phyloP scores from a whole-genome alignment of 2,888 invertebrate species.

The Aporophyla nigra region DNA sequence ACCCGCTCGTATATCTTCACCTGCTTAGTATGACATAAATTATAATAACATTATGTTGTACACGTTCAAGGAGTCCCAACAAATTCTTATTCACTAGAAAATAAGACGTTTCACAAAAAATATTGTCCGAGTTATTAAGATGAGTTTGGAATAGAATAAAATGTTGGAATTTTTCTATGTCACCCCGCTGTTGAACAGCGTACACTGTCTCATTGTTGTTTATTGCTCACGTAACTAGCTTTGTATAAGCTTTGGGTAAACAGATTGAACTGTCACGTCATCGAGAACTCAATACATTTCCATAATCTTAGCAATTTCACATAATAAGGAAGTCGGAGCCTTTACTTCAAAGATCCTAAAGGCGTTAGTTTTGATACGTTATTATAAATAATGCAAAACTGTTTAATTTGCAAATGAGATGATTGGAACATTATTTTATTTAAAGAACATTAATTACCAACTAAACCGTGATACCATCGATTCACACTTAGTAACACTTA shows the following conservation, averaged over 20 bases:
- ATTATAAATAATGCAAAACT: background rate
- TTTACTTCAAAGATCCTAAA: constrained; percentile 1
- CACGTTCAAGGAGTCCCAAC: constrained; percentile 89
- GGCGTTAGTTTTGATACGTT: background rate
- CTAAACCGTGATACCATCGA: constrained; percentile 18
- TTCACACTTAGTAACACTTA: constrained; percentile 13
- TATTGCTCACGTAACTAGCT: constrained; percentile 77
- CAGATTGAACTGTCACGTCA: constrained; percentile 34
- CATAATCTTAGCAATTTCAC: constrained; percentile 15
- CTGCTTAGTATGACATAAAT: constrained; percentile 91
- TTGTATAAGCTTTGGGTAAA: constrained; percentile 49
- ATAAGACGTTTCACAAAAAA: constrained; percentile 88
- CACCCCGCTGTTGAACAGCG: constrained; percentile 76
- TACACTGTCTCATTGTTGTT: constrained; percentile 76
- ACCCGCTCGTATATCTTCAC: constrained; percentile 90
- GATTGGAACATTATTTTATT: constrained; percentile 26
- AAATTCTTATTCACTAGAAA: constrained; percentile 89
- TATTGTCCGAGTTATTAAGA: constrained; percentile 84
- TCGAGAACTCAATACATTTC: constrained; percentile 6
- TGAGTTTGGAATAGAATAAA: constrained; percentile 82
- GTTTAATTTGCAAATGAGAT: constrained; percentile 27
- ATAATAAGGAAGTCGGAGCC: background rate
- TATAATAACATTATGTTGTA: constrained; percentile 91
- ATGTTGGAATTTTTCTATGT: constrained; percentile 79
- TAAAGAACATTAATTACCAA: constrained; percentile 11